A percentile compares a stretch with the other conserved stretches of the same genome.
Evolutionary conservation across 2,888 invertebrate genomes (phyloP).

Genomic region (Protonemura montana): DNA sequence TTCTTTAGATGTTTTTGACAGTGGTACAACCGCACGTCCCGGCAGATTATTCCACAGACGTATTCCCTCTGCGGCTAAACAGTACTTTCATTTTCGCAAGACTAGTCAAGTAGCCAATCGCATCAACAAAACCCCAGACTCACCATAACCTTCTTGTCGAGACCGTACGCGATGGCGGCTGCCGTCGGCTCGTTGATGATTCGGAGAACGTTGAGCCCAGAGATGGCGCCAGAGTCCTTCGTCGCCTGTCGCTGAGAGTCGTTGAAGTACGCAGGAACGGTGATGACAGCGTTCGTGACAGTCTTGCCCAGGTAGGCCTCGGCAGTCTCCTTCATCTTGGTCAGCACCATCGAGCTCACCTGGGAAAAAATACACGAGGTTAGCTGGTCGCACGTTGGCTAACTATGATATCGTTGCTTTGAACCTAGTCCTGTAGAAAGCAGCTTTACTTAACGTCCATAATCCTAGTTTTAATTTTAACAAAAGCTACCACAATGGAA

Average conservation of each 20-base stretch:
- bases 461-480: no score
- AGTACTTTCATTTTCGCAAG: no score
- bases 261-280: slow-evolving; percentile 65
- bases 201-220: slow-evolving; percentile 62
- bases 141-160: slow-evolving; percentile 59
- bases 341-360: slow-evolving; percentile 64
- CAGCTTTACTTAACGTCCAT: no score
- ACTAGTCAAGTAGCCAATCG: no score
- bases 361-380: not conserved
- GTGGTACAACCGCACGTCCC: no score
- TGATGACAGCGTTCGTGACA: slow-evolving; percentile 65
- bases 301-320: slow-evolving; percentile 69
- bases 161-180: slow-evolving; percentile 63
- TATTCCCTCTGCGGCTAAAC: no score
- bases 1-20: no score
- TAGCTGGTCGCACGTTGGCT: no score
- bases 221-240: slow-evolving; percentile 67
- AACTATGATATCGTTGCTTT: no score
- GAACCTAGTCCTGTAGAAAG: no score
- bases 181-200: slow-evolving; percentile 65
- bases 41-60: no score
- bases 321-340: slow-evolving; percentile 69
- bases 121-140: not conserved
- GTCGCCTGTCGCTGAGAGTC: slow-evolving; percentile 65
- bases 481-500: no score